Evolutionary conservation across 1,140 invertebrate genomes (phyloP).

Genomic region (Nilaparvata lugens): DNA sequence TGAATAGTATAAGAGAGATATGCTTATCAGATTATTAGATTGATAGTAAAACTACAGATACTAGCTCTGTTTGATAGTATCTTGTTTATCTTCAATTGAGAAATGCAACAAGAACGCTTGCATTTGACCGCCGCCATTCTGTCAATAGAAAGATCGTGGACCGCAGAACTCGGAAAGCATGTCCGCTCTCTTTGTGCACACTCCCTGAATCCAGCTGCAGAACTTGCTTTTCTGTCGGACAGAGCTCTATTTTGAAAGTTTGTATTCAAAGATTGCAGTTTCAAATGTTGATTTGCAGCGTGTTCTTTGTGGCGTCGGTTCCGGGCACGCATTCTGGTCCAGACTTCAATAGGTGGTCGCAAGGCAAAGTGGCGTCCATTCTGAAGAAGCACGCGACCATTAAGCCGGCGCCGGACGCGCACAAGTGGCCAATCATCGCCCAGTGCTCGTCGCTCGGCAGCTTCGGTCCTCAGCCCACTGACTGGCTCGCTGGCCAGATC

Average conservation of each 20-base stretch:
- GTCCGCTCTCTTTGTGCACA: too few species aligned
- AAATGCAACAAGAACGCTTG: too few species aligned
- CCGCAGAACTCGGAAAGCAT: too few species aligned
- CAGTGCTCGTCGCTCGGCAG: constrained; percentile 89
- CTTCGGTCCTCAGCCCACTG: constrained; percentile 56
- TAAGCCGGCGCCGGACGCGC: constrained; percentile 39
- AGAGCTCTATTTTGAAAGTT: too few species aligned
- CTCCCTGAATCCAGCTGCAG: background rate
- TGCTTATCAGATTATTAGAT: too few species aligned
- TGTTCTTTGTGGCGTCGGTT: constrained; percentile 73
- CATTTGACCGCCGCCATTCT: too few species aligned
- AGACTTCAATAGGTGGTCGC: constrained; percentile 52
- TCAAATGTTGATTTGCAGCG: constrained; percentile 41
- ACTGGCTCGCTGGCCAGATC: constrained; percentile 60
- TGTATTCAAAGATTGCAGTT: too few species aligned
- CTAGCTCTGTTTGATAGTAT: too few species aligned
- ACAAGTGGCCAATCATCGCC: constrained; percentile 60
- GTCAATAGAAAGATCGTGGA: too few species aligned
- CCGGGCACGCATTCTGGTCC: constrained; percentile 65
- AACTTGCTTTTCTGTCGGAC: background rate
- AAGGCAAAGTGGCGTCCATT: constrained; percentile 55
- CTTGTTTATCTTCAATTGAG: too few species aligned
- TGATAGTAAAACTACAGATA: too few species aligned
- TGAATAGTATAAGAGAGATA: too few species aligned
- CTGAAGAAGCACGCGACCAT: constrained; percentile 51